Evolutionary conservation across 2,113 vertebrate genomes (phyloP).

Genomic region (Platycercus adscitus): DNA sequence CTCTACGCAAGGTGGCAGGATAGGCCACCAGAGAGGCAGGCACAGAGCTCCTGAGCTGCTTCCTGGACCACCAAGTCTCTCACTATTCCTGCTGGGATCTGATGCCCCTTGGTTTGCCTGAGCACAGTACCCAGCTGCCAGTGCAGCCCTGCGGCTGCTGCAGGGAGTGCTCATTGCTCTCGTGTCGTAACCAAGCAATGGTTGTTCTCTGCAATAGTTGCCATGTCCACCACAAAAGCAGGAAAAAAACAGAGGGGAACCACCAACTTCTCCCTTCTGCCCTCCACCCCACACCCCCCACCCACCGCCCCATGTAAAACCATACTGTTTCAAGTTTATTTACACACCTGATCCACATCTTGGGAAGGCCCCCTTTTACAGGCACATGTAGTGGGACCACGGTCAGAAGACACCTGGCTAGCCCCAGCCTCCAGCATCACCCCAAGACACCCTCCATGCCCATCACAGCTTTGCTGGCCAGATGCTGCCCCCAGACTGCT

Average conservation of each 20-base stretch:
- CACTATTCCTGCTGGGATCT: not conserved
- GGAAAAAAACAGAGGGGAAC: not conserved
- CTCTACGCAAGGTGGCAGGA: not conserved
- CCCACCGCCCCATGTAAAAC: accelerated
- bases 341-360: accelerated
- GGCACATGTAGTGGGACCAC: not conserved
- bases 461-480: not conserved
- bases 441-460: not conserved
- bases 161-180: accelerated
- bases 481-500: not conserved
- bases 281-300: no score
- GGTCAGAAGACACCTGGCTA: not conserved
- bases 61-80: not conserved
- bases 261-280: not conserved
- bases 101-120: not conserved
- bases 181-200: not conserved
- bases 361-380: not conserved
- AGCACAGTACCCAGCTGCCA: not conserved
- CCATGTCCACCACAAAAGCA: not conserved
- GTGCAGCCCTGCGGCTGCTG: not conserved
- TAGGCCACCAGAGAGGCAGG: not conserved
- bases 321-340: not conserved
- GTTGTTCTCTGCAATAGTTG: not conserved
- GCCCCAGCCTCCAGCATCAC: not conserved
- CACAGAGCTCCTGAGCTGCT: not conserved